Evolutionary conservation across 2,888 invertebrate species (phyloP).

Genomic region (Oegoconia quadripuncta): DNA sequence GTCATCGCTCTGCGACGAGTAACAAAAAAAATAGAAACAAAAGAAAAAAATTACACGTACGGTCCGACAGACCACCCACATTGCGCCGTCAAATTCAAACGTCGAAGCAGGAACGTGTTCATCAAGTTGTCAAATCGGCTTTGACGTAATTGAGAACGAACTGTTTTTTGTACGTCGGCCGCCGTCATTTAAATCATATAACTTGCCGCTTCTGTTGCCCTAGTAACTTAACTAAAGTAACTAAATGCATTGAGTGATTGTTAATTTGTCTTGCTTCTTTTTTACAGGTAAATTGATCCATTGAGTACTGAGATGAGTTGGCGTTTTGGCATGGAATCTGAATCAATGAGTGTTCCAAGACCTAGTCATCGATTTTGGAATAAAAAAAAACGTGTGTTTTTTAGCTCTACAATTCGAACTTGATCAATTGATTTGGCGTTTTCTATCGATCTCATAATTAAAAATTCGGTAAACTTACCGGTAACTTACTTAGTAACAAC

Average conservation of each 20-base stretch:
- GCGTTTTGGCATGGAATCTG: no score
- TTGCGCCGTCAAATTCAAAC: conserved; percentile 63
- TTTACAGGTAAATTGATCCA: no score
- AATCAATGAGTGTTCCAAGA: no score
- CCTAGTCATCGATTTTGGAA: no score
- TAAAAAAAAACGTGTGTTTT: no score
- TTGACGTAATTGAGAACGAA: conserved; percentile 72
- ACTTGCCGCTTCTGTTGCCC: conserved; percentile 41
- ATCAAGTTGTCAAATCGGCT: conserved; percentile 76
- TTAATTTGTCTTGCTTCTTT: not conserved
- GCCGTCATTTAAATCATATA: conserved; percentile 22
- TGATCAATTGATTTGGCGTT: no score
- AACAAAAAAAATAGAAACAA: conserved; percentile 46
- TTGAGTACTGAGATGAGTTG: no score
- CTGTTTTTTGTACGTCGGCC: conserved; percentile 39
- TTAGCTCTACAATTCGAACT: no score
- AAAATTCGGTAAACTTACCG: no score
- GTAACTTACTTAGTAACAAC: no score
- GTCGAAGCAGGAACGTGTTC: conserved; percentile 68
- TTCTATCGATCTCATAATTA: no score
- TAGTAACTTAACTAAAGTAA: conserved; percentile 13
- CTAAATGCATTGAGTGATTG: not conserved
- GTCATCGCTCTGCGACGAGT: conserved; percentile 59
- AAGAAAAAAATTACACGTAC: conserved; percentile 39
- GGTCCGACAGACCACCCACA: conserved; percentile 66